Conservation (phyloP, 30 jellyfish, hydroid and myxozoan genomes). For the Cassiopea xamachana region DNA sequence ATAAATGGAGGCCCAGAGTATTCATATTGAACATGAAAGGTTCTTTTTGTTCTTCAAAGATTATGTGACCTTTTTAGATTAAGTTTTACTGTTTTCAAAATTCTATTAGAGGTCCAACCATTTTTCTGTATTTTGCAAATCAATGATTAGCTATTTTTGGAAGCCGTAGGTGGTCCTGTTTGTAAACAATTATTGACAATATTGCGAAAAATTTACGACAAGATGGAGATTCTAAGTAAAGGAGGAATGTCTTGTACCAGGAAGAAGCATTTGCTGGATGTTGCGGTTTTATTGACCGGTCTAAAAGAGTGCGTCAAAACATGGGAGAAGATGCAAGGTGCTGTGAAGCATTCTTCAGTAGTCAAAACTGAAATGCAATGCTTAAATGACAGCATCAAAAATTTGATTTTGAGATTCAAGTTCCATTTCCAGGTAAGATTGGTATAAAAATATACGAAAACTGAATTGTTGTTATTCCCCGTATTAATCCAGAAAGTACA, state of each 20-base stretch:
- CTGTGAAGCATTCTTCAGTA: background rate
- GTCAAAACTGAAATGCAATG: background rate
- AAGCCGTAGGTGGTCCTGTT: background rate
- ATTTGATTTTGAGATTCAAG: conserved; percentile 10
- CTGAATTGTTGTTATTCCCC: too few species aligned
- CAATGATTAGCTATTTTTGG: background rate
- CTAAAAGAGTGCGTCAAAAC: conserved; percentile 19
- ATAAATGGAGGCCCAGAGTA: too few species aligned
- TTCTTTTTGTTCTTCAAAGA: too few species aligned
- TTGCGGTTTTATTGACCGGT: conserved; percentile 4
- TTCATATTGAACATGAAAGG: too few species aligned
- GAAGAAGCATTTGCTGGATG: conserved; percentile 2
- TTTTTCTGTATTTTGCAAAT: background rate
- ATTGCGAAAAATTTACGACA: background rate
- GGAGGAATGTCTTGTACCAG: background rate
- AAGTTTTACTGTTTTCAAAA: too few species aligned
- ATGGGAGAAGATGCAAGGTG: conserved; percentile 26
- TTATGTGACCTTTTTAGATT: too few species aligned
- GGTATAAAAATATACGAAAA: too few species aligned
- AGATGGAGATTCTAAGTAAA: background rate
- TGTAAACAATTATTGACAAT: background rate
- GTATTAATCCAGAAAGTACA: too few species aligned
- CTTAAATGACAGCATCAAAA: background rate
- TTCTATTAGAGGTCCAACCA: background rate
- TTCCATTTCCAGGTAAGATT: background rate